Conservation (phyloP, 1,140 invertebrate genomes). For the Sitobion miscanthi region DNA sequence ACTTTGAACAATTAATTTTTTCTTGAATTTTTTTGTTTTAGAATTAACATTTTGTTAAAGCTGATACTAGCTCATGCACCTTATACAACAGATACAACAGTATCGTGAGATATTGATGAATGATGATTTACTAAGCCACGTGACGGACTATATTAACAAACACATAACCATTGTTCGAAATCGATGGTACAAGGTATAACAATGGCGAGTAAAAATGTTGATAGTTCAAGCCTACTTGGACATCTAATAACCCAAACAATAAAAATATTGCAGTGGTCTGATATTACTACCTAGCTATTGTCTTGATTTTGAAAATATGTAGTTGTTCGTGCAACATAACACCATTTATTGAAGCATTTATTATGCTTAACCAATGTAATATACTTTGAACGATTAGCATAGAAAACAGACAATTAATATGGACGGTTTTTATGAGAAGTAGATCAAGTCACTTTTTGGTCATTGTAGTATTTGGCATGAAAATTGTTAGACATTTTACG, state of each 20-base stretch:
- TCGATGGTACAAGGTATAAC: not conserved
- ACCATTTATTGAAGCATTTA: not conserved
- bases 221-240: not conserved
- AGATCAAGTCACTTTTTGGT: not conserved
- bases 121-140: not conserved
- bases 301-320: not conserved
- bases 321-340: not conserved
- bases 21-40: not conserved
- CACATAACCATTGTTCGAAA: not conserved
- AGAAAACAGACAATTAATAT: not conserved
- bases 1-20: not conserved
- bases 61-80: not conserved
- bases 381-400: not conserved
- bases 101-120: not conserved
- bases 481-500: not conserved
- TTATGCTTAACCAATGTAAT: not conserved
- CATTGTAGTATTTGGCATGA: not conserved
- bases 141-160: not conserved
- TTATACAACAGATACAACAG: not conserved
- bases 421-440: not conserved
- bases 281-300: not conserved
- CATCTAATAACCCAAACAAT: not conserved
- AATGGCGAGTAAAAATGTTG: not conserved
- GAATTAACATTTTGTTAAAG: not conserved
- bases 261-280: not conserved